Percentiles rank a stretch among this genome's conserved stretches.
phyloP scores from a whole-genome alignment of 2,113 vertebrate genomes.

The Abramis brama region DNA sequence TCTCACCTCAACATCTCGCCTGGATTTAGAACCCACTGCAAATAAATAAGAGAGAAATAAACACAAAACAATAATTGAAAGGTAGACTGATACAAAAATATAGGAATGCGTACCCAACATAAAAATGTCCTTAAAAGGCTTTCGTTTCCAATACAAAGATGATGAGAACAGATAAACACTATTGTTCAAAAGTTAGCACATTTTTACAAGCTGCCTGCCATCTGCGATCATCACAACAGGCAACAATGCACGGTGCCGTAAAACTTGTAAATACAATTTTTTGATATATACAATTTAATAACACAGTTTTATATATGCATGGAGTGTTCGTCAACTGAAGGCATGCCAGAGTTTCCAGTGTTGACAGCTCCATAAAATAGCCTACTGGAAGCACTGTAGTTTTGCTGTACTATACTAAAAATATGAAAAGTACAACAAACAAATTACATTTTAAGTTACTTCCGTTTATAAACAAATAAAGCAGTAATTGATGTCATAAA shows the following conservation, averaged over 20 bases:
- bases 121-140: background rate
- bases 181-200: background rate
- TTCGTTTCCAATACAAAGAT: background rate
- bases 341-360: too few relatives aligned
- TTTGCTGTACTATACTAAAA: too few relatives aligned
- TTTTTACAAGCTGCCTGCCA: constrained; percentile 23
- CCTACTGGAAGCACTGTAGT: too few relatives aligned
- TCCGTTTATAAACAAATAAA: too few relatives aligned
- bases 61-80: background rate
- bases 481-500: too few relatives aligned
- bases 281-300: too few relatives aligned
- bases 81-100: background rate
- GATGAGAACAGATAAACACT: background rate
- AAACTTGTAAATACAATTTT: too few relatives aligned
- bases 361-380: too few relatives aligned
- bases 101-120: background rate
- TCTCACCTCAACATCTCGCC: constrained; percentile 52
- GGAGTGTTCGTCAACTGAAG: too few relatives aligned
- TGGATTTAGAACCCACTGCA: constrained; percentile 37
- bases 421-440: too few relatives aligned
- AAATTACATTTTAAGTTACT: too few relatives aligned
- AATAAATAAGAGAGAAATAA: constrained; percentile 8
- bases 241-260: background rate
- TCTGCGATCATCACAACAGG: constrained; percentile 38
- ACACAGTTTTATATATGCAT: too few relatives aligned